Percentiles rank a stretch among this genome's conserved stretches.
phyloP scores from a whole-genome alignment of 2,113 vertebrate genomes.

The Calyptomena viridis region DNA sequence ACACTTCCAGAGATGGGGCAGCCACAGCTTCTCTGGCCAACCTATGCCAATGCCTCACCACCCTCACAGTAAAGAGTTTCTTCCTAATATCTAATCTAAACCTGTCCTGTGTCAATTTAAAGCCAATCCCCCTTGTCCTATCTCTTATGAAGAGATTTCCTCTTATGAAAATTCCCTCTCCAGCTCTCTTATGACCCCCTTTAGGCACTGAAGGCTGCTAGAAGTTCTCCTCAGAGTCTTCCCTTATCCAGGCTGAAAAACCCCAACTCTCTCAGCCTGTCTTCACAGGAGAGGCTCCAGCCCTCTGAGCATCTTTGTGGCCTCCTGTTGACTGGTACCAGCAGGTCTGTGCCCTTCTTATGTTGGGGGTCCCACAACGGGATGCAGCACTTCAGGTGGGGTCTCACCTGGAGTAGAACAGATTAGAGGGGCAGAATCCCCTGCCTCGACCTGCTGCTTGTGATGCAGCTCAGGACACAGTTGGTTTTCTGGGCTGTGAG shows the following conservation, averaged over 20 bases:
- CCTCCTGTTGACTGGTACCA: background rate
- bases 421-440: background rate
- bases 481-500: background rate
- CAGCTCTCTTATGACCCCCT: background rate
- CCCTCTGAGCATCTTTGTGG: background rate
- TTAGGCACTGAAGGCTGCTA: background rate
- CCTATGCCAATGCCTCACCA: background rate
- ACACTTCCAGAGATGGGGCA: background rate
- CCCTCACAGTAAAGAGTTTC: background rate
- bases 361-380: background rate
- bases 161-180: background rate
- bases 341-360: background rate
- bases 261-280: background rate
- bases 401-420: background rate
- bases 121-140: rapidly evolving
- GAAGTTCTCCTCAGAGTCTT: background rate
- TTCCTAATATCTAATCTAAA: background rate
- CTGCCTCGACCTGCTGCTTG: background rate
- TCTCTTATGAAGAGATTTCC: background rate
- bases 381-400: background rate
- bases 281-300: background rate
- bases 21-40: background rate
- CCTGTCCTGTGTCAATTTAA: background rate
- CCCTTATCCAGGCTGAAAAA: background rate
- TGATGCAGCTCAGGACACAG: background rate